Conservation (phyloP, 2,113 vertebrate species). For the Muntiacus muntjak region DNA sequence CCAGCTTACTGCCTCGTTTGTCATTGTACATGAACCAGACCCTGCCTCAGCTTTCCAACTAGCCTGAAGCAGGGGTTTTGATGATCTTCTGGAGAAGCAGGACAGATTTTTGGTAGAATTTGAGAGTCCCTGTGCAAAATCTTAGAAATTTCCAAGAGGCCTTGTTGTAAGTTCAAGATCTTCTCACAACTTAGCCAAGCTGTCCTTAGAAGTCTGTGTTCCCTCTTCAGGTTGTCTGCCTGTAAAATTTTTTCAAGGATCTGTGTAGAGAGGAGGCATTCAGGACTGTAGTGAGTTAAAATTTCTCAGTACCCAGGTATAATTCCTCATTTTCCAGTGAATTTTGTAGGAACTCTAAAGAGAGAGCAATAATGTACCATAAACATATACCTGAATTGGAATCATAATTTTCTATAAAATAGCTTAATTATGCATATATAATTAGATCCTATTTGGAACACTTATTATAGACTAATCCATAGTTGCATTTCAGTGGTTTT, state of each 20-base stretch:
- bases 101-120: background rate
- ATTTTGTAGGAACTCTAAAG: conserved; percentile 28
- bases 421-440: conserved; percentile 35
- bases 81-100: background rate
- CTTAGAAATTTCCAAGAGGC: background rate
- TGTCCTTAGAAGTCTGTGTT: conserved; percentile 3
- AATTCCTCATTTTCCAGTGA: conserved; percentile 32
- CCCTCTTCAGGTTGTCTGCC: background rate
- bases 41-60: background rate
- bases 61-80: background rate
- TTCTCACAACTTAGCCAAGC: background rate
- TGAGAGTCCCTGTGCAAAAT: conserved; percentile 16
- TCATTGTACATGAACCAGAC: background rate
- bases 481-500: conserved; percentile 32
- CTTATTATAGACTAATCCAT: conserved; percentile 16
- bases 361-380: conserved; percentile 20
- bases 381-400: conserved; percentile 32
- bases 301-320: background rate
- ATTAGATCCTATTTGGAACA: conserved; percentile 24
- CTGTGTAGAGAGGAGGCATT: background rate
- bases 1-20: conserved; percentile 11
- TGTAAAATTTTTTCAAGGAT: background rate
- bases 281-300: background rate
- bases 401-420: conserved; percentile 46
- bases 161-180: background rate